Evolutionary conservation across 2,888 invertebrate species (phyloP).

Genomic region (Lissocephala sabroskyi): DNA sequence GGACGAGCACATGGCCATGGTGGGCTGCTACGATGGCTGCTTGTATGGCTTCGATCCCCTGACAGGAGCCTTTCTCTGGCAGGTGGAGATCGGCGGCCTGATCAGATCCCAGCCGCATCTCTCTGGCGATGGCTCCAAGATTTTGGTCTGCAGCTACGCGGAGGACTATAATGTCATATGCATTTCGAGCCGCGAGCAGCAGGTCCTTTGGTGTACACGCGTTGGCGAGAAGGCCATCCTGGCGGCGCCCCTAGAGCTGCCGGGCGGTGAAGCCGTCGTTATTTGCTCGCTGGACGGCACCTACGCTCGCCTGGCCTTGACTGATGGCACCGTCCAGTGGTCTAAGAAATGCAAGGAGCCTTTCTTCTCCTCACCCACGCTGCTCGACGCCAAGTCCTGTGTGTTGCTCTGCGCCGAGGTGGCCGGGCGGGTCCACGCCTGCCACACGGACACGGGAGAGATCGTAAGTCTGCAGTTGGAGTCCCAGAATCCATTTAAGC

Average conservation of each 20-base stretch:
- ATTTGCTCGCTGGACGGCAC: slow-evolving; percentile 75
- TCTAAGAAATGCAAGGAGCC: slow-evolving; percentile 73
- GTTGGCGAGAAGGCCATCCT: slow-evolving; percentile 74
- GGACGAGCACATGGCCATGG: slow-evolving; percentile 74
- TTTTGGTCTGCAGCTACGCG: slow-evolving; percentile 75
- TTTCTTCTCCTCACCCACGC: slow-evolving; percentile 76
- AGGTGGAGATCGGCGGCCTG: slow-evolving; percentile 72
- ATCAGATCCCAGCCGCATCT: slow-evolving; percentile 74
- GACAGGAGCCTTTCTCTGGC: slow-evolving; percentile 77
- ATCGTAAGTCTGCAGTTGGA: slow-evolving; percentile 29
- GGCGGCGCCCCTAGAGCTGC: slow-evolving; percentile 72
- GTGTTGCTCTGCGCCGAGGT: slow-evolving; percentile 68
- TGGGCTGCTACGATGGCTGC: slow-evolving; percentile 85
- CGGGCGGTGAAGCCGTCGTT: slow-evolving; percentile 66
- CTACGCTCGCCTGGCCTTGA: slow-evolving; percentile 72
- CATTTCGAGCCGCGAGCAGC: slow-evolving; percentile 46
- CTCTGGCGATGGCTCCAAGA: slow-evolving; percentile 76
- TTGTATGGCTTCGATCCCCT: slow-evolving; percentile 78
- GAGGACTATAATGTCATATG: slow-evolving; percentile 65
- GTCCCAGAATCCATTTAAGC: neutral
- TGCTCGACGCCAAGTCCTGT: slow-evolving; percentile 30
- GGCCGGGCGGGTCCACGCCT: slow-evolving; percentile 73
- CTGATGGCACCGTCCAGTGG: slow-evolving; percentile 74
- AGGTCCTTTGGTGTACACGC: slow-evolving; percentile 48
- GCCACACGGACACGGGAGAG: slow-evolving; percentile 39